phyloP scores from a whole-genome alignment of 2,797 vertebrate species.

The Acipenser transmontanus region DNA sequence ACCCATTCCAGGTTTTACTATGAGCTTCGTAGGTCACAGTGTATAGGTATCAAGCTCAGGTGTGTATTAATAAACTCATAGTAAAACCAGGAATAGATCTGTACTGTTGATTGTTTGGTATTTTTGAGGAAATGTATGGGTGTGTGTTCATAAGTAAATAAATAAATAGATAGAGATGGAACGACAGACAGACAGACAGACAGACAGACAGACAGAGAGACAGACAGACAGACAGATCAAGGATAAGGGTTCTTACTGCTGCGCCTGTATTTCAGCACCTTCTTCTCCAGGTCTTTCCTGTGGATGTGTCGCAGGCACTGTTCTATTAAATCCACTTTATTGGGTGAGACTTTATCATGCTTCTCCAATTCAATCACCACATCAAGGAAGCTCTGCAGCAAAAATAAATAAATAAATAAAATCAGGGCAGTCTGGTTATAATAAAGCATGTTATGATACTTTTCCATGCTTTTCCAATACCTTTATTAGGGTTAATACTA shows the following conservation, averaged over 20 bases:
- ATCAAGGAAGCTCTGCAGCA: constrained; percentile 75
- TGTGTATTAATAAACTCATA: no score
- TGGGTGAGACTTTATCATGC: constrained; percentile 62
- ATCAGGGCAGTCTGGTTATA: no score
- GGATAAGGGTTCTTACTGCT: constrained; percentile 54
- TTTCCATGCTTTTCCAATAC: no score
- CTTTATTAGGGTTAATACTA: no score
- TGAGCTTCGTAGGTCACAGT: no score
- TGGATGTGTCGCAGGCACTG: constrained; percentile 63
- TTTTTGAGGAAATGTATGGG: no score
- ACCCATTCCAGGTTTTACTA: no score
- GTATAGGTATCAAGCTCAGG: no score
- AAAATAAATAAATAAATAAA: neutral
- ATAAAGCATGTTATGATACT: no score
- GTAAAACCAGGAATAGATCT: no score
- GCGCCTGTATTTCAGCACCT: constrained; percentile 60
- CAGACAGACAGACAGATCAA: neutral
- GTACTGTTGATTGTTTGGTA: no score
- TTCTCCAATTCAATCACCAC: constrained; percentile 81
- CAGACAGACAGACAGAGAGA: neutral
- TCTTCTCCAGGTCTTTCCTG: constrained; percentile 74
- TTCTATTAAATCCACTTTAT: constrained; percentile 68
- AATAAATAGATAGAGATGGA: neutral
- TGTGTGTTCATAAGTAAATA: neutral
- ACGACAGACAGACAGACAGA: neutral